These are phyloP conservation scores for Lichenostomus cassidix DNA, from an alignment of 2,113 vertebrate species.

Conservation along the genomic window DNA sequence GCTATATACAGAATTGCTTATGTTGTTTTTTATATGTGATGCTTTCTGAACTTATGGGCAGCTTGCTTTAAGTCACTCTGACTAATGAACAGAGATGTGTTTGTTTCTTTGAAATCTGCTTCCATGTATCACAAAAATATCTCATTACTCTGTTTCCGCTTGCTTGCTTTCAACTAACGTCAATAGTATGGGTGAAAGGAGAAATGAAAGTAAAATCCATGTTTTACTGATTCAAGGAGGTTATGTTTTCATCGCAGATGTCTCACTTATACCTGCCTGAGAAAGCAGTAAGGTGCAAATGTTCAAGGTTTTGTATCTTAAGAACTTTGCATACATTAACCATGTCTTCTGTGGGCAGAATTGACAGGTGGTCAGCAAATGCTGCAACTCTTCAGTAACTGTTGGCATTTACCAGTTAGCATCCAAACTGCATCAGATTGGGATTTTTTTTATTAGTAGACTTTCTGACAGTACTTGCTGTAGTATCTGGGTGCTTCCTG, in stretches of 20 bases:
- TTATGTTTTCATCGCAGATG: not conserved
- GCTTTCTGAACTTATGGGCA: not conserved
- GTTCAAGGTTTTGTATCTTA: not conserved
- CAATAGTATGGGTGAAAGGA: not conserved
- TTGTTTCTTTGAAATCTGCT: not conserved
- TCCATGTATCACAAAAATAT: not conserved
- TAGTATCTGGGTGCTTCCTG: not conserved
- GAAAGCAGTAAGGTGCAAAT: not conserved
- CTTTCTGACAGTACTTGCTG: not conserved
- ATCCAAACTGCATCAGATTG: not conserved
- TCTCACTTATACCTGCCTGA: not conserved
- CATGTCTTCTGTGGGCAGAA: not conserved
- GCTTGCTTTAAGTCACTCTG: not conserved
- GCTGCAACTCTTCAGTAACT: not conserved
- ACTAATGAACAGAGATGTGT: not conserved
- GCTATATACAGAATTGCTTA: not conserved
- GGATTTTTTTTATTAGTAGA: not conserved
- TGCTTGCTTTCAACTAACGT: fast-evolving
- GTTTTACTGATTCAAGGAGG: not conserved
- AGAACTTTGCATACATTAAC: not conserved
- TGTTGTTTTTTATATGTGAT: not conserved
- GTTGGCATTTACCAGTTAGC: not conserved
- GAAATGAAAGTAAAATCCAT: not conserved
- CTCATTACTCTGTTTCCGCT: not conserved
- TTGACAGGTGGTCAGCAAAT: not conserved